Evolutionary conservation across 2,797 vertebrate genomes (phyloP).

Genomic region (Danio choprae): DNA sequence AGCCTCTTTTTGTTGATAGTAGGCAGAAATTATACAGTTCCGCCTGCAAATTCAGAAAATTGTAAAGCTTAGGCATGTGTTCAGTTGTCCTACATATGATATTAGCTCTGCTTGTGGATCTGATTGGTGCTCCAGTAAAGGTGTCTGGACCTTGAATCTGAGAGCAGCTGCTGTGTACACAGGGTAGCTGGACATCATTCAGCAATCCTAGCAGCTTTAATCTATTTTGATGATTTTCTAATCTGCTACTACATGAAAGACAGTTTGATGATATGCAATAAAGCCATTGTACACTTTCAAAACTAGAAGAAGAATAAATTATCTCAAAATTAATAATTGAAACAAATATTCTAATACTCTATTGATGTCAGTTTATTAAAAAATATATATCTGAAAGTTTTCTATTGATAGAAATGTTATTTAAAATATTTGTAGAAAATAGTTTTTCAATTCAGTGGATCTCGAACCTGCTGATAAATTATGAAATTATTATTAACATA

Average conservation of each 20-base stretch:
- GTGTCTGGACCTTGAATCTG: neutral
- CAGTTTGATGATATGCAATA: neutral
- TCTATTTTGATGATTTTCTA: neutral
- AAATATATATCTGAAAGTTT: neutral
- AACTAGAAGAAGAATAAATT: neutral
- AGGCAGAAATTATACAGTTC: slow-evolving; percentile 84
- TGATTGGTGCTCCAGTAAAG: neutral
- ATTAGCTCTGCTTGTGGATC: neutral
- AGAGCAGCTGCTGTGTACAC: slow-evolving; percentile 26
- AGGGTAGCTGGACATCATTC: slow-evolving; percentile 29
- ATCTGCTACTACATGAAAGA: neutral
- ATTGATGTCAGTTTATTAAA: neutral
- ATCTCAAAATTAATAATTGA: neutral
- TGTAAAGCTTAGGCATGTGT: neutral
- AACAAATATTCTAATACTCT: neutral
- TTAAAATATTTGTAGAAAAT: neutral
- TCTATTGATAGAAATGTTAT: neutral
- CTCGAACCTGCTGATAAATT: too few species aligned
- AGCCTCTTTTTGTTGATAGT: slow-evolving; percentile 80
- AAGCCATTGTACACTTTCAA: too few species aligned
- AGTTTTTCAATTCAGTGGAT: too few species aligned
- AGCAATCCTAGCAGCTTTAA: neutral
- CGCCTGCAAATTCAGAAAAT: slow-evolving; percentile 70
- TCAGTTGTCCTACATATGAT: neutral
- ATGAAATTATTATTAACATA: too few species aligned